A percentile compares a stretch with the other conserved stretches of the same genome.
phyloP scores from a whole-genome alignment of 2,888 invertebrate genomes.

The Rhimphoctona megacephalus region DNA sequence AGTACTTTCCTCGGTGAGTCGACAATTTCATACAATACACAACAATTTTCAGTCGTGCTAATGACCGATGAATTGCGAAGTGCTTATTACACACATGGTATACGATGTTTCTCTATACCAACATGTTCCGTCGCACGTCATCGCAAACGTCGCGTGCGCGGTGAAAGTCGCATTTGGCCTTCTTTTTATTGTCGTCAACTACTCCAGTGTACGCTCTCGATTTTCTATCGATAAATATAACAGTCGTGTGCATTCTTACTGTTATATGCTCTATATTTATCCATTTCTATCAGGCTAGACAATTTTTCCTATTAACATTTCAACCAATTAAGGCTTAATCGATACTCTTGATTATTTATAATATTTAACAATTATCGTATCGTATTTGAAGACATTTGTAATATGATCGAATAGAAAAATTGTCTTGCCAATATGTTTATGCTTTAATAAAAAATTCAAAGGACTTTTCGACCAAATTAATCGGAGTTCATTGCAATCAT shows the following conservation, averaged over 20 bases:
- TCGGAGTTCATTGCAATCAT: not conserved
- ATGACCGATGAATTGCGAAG: constrained; percentile 32
- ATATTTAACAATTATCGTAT: not conserved
- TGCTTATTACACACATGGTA: constrained; percentile 2
- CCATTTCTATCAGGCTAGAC: no score
- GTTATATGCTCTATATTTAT: not conserved
- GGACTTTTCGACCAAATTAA: not conserved
- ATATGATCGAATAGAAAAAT: not conserved
- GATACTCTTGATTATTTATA: not conserved
- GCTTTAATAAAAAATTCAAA: not conserved
- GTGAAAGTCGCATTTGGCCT: constrained; percentile 62
- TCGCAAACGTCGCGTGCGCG: constrained; percentile 22
- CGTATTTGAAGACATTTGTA: not conserved
- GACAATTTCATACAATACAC: constrained; percentile 1
- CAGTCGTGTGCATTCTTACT: not conserved
- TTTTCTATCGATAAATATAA: constrained; percentile 42
- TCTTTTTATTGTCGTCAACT: constrained; percentile 43
- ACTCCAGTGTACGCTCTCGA: constrained; percentile 15
- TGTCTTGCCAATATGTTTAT: not conserved
- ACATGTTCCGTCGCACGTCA: constrained; percentile 13
- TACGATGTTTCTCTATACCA: constrained; percentile 24
- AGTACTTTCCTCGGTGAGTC: constrained; percentile 99
- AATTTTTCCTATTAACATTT: not conserved
- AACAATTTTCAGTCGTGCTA: not conserved
- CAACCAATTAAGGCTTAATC: not conserved